Evolutionary conservation across 1,140 invertebrate genomes (phyloP), one percentile per base, ranked within the genome.

Genomic region (Oppia nitens): DNA sequence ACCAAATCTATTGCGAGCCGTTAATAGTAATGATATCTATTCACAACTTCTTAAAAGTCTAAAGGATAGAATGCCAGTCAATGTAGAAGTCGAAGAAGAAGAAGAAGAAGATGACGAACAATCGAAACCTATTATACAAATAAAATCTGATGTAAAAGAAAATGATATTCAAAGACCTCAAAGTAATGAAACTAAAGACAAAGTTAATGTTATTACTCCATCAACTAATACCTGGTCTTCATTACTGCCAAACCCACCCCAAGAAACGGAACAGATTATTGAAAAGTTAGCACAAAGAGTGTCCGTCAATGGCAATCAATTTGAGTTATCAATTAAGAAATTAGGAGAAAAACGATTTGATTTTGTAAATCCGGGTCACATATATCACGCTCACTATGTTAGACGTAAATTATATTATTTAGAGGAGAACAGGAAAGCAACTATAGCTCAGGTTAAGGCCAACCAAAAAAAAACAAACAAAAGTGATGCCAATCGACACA

Each of bases 211-310:
- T 58, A n/a, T 3, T 9, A 56, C 17, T 57, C 4, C 55, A 24
- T 47, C 4, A 47, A 14, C 12, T 2, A 58, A 40, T 17, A 28
- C 48, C 17, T 2, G n/a, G 17, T 28, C 29, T 9, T 55, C 53
- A 0, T 21, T 62, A 1, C 32, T 61, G 20, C 62, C 55, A n/a
- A 84, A 86, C 20, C 78, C 77, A 3, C 82, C 87, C 0, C 80
- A 81, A 11, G 86, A 89, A 57, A 73, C 88, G 4, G 81, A 86
- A 67, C 77, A 85, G 47, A 84, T 96, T 6, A 88, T 97, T 53
- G 89, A 95, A 69, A 93, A 94, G 74, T 93, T 96, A 81, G 90
- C 91, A 1, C 82, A 82, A 58, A 96, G 96, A 69, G 91, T 96
- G 0, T 83, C 84, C 0, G 91, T 91, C 66, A 96, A 96, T 74